phyloP scores from a whole-genome alignment of 2,113 vertebrate genomes.

The Rhinolophus sinicus region DNA sequence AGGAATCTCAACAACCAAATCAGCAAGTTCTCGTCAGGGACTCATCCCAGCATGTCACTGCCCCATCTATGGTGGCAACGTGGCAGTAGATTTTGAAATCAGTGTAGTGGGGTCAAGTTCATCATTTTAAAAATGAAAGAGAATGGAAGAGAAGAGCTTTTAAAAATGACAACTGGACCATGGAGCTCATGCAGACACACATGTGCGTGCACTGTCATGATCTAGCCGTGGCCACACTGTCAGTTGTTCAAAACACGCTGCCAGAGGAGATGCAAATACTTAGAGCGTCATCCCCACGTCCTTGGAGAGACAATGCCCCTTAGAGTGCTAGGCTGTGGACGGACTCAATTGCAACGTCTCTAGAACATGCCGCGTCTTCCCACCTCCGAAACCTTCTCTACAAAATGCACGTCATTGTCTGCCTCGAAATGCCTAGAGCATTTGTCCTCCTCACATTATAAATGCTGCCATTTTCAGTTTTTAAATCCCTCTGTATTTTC shows the following conservation, averaged over 20 bases:
- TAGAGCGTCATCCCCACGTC: background rate
- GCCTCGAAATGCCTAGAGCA: fast-evolving
- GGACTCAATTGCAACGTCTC: background rate
- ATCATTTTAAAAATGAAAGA: background rate
- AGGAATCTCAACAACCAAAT: background rate
- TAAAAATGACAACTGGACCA: background rate
- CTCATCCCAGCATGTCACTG: too few species aligned
- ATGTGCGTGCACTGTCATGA: too few species aligned
- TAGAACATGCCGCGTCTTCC: background rate
- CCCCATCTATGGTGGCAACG: background rate
- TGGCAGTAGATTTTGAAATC: too few species aligned
- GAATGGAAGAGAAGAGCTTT: background rate
- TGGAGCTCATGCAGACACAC: background rate
- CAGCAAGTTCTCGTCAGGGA: background rate
- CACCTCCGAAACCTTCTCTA: background rate
- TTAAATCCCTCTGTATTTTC: background rate
- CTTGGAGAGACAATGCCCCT: background rate
- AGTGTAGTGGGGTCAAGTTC: background rate
- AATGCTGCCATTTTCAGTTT: background rate
- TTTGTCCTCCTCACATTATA: background rate
- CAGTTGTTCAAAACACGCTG: background rate
- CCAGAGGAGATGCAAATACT: background rate
- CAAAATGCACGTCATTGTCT: background rate
- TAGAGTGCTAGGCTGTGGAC: fast-evolving
- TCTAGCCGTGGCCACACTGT: background rate